Conservation (phyloP, 1,140 invertebrate species). For the Sarcophaga peregrina region DNA sequence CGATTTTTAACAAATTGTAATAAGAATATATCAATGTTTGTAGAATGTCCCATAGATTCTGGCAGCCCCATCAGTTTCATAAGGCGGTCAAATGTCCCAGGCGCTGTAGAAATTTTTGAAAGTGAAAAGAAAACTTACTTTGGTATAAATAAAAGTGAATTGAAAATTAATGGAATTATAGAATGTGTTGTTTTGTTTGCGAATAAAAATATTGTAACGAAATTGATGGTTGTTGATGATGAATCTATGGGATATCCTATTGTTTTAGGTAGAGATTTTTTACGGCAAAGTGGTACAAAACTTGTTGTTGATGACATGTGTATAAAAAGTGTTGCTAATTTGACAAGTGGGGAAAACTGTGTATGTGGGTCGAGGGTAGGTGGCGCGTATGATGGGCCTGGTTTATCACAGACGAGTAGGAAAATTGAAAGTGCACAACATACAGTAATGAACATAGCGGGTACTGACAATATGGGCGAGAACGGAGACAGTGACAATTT, state of each 20-base stretch:
- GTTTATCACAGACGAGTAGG: too few species aligned
- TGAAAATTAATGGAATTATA: slow-evolving; percentile 32
- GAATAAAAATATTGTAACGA: slow-evolving; percentile 2
- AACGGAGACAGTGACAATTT: too few species aligned
- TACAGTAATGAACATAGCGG: too few species aligned
- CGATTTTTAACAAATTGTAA: background rate
- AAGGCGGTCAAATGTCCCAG: background rate
- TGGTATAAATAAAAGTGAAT: slow-evolving; percentile 38
- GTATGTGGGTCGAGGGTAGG: background rate
- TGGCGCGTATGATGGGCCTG: too few species aligned
- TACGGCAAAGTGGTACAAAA: slow-evolving; percentile 34
- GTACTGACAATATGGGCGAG: too few species aligned
- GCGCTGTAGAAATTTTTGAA: background rate
- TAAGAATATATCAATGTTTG: slow-evolving; percentile 8
- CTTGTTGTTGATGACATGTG: slow-evolving; percentile 47
- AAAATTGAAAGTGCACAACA: too few species aligned
- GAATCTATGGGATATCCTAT: slow-evolving; percentile 26
- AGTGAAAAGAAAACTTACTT: slow-evolving; percentile 7
- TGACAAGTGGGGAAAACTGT: background rate
- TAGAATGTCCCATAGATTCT: slow-evolving; percentile 42
- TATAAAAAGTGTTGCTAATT: slow-evolving; percentile 5
- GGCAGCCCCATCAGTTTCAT: slow-evolving; percentile 41
- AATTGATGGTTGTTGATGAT: slow-evolving; percentile 28
- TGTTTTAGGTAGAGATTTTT: slow-evolving; percentile 39
- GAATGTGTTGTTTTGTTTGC: slow-evolving; percentile 19